Evolutionary conservation across 2,113 vertebrate genomes (phyloP), one percentile per base, ranked within the genome.

Genomic region (Tupaia tana): DNA sequence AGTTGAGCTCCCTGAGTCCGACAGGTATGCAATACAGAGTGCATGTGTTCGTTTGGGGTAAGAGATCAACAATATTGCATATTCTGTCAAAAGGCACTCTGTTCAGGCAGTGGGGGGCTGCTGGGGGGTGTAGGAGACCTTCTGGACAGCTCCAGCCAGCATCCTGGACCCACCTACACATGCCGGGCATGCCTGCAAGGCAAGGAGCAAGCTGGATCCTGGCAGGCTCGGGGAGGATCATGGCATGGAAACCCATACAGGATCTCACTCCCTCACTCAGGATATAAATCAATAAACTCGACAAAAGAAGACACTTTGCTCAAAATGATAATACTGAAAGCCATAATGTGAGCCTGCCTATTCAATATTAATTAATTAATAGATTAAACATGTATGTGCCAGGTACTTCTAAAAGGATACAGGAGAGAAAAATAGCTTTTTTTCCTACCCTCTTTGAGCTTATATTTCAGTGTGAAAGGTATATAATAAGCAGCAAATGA

Each of bases 61-160:
- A 5, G 0, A 6, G 11, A 20, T 27, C 15, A n/a, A 66, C 0
- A 24, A 24, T 13, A 16, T 2, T 20, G 11, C 12, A 54, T 8
- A 29, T 63, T 67, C 5, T 69, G 13, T 83, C 64, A 78, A 15
- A 43, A 64, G 24, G 67, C 12, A 74, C 3, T 83, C 52, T 82
- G 29, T 12, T 78, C 15, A 2, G 43, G 43, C 43, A 43, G 43
- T 3, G 43, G 43, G 6, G 43, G 43, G 43, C 43, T 43, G 43
- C 43, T 43, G 6, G 4, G 43, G 43, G 43, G 6, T 43, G 43
- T 43, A 43, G 43, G 43, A 43, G 43, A 43, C 43, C 43, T 43
- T n/a, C n/a, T n/a, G n/a, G n/a, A n/a, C n/a, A n/a, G 43, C 43
- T 43, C 43, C 43, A 43, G 43, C 43, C 43, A 43, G 43, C 43